Percentiles rank a stretch among this genome's conserved stretches.
phyloP scores from a whole-genome alignment of 2,888 invertebrate species.

The Candidula unifasciata region DNA sequence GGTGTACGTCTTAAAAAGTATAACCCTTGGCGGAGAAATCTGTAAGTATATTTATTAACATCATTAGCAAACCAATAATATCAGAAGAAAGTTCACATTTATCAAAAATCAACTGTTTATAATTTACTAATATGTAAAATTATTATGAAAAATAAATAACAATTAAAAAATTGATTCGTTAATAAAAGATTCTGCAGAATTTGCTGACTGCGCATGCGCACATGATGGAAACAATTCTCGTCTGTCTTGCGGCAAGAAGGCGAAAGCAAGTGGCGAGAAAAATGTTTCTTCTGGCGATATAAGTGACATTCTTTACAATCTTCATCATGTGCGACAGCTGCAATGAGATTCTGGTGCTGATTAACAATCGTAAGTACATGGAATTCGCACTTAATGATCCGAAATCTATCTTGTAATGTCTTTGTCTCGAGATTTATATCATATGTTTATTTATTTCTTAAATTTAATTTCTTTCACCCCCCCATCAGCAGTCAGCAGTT shows the following conservation, averaged over 20 bases:
- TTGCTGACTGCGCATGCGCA: constrained; percentile 22
- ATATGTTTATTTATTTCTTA: not conserved
- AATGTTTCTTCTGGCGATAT: constrained; percentile 12
- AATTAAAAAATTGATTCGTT: not conserved
- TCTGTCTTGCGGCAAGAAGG: constrained; percentile 27
- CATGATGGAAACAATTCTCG: constrained; percentile 20
- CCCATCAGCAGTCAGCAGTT: too few species aligned
- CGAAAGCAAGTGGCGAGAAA: not conserved
- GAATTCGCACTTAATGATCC: not conserved
- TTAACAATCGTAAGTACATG: constrained; percentile 86
- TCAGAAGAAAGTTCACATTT: too few species aligned
- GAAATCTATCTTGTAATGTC: not conserved
- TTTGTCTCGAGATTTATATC: not conserved
- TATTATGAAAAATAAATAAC: too few species aligned
- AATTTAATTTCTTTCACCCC: not conserved
- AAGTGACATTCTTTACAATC: not conserved
- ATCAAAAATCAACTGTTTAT: too few species aligned
- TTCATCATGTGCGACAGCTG: constrained; percentile 92
- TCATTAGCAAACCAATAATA: too few species aligned
- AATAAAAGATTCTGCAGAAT: not conserved
- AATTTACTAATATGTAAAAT: too few species aligned
- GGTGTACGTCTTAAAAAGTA: not conserved
- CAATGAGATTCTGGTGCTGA: constrained; percentile 93
- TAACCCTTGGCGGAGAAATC: too few species aligned
- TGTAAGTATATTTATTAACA: not conserved